Conservation (phyloP, 1,140 invertebrate genomes). For the Battus philenor region DNA sequence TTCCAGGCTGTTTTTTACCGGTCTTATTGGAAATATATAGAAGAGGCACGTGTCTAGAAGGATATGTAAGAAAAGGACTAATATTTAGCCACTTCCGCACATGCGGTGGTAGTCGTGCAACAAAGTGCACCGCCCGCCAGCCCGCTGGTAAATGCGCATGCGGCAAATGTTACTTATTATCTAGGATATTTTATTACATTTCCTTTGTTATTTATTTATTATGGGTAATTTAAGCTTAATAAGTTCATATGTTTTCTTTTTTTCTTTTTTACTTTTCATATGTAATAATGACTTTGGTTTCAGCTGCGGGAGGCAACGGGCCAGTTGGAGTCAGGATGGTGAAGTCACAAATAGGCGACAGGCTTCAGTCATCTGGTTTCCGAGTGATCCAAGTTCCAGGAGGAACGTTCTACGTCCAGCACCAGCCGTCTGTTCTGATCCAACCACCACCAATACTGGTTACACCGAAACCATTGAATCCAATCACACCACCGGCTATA, state of each 20-base stretch:
- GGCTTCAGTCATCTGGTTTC: constrained; percentile 33
- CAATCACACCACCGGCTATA: constrained; percentile 38
- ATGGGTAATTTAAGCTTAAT: not conserved
- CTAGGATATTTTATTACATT: not conserved
- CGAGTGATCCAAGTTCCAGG: constrained; percentile 34
- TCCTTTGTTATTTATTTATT: not conserved
- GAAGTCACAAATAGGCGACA: constrained; percentile 18
- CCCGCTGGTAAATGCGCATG: too few species aligned
- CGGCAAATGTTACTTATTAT: too few species aligned
- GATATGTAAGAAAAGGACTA: too few species aligned
- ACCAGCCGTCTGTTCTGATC: constrained; percentile 40
- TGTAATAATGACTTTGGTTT: constrained; percentile 13
- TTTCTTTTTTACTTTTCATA: constrained; percentile 16
- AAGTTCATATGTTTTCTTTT: not conserved
- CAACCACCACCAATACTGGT: constrained; percentile 48
- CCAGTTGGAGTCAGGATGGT: constrained; percentile 25
- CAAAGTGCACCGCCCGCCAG: too few species aligned
- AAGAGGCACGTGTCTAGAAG: not conserved
- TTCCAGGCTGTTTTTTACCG: too few species aligned
- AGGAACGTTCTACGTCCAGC: constrained; percentile 37
- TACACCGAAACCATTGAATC: constrained; percentile 25
- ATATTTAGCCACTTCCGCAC: too few species aligned
- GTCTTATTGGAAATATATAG: too few species aligned
- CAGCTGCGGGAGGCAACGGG: constrained; percentile 41
- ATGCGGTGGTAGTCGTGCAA: too few species aligned